Conservation (phyloP, 2,113 vertebrate species). For the Thalassoma bifasciatum region DNA sequence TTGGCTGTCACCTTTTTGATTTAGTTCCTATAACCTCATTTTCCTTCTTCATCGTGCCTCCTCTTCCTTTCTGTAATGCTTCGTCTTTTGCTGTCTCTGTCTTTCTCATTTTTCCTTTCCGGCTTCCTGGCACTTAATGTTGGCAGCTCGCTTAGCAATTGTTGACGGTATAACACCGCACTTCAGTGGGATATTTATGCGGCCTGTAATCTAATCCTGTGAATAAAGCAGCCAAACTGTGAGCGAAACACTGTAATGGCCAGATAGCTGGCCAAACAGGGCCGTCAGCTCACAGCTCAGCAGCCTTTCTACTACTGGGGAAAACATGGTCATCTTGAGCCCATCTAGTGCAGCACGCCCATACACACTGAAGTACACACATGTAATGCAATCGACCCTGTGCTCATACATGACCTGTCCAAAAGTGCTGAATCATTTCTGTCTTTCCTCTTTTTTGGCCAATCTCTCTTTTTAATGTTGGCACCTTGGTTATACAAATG, state of each 20-base stretch:
- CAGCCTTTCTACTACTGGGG: slow-evolving; percentile 18
- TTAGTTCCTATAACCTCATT: slow-evolving; percentile 21
- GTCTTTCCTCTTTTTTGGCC: background rate
- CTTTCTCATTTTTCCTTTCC: background rate
- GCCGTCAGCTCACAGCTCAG: slow-evolving; percentile 13
- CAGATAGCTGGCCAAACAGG: slow-evolving; percentile 16
- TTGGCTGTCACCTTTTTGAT: slow-evolving; percentile 62
- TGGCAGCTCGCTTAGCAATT: slow-evolving; percentile 51
- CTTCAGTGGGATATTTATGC: slow-evolving; percentile 59
- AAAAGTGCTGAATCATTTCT: slow-evolving; percentile 47
- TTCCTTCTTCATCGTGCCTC: background rate
- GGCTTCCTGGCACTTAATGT: slow-evolving; percentile 33
- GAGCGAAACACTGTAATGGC: slow-evolving; percentile 16
- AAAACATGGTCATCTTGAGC: slow-evolving; percentile 30
- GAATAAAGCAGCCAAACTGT: slow-evolving; percentile 46
- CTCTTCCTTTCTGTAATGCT: background rate
- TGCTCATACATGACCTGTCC: slow-evolving; percentile 17
- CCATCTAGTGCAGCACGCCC: slow-evolving; percentile 19
- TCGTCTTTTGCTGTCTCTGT: background rate
- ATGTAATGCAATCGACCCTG: slow-evolving; percentile 4
- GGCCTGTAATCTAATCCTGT: slow-evolving; percentile 48
- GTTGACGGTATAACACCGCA: slow-evolving; percentile 58
- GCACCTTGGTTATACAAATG: background rate
- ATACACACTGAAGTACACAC: background rate
- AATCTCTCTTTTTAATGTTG: background rate